Conservation (phyloP, 2,113 vertebrate species). For the Empidonax alnorum region DNA sequence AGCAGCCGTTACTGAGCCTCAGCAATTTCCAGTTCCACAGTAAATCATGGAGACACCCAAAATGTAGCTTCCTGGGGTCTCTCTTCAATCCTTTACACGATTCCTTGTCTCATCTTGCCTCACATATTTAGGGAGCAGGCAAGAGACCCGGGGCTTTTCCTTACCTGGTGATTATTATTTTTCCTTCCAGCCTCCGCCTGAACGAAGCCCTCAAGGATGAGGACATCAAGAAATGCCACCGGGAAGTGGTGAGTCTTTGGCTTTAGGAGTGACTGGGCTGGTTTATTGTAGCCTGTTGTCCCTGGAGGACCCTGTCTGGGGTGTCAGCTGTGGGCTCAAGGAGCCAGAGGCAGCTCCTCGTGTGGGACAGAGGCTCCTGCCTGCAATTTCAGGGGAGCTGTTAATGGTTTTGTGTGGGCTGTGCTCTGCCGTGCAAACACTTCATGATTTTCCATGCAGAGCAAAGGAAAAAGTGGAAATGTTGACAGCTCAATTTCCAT, state of each 20-base stretch:
- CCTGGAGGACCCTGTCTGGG: neutral
- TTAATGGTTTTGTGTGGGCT: fast-evolving
- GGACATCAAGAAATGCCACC: conserved; percentile 73
- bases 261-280: neutral
- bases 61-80: neutral
- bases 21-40: fast-evolving
- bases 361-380: neutral
- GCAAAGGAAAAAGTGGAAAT: neutral
- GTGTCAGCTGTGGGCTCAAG: neutral
- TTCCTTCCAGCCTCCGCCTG: conserved; percentile 69
- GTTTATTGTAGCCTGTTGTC: neutral
- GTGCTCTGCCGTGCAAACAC: neutral
- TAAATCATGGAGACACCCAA: neutral
- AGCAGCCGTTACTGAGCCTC: neutral
- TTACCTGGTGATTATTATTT: neutral
- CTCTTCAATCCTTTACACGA: fast-evolving
- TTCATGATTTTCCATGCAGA: neutral
- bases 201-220: conserved; percentile 69
- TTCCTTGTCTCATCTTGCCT: neutral
- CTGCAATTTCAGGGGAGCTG: neutral
- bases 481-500: neutral
- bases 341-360: fast-evolving
- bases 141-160: neutral
- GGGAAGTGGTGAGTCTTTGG: conserved; percentile 70
- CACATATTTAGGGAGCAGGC: fast-evolving